phyloP scores from a whole-genome alignment of 2,797 vertebrate species.

The Knipowitschia caucasica region DNA sequence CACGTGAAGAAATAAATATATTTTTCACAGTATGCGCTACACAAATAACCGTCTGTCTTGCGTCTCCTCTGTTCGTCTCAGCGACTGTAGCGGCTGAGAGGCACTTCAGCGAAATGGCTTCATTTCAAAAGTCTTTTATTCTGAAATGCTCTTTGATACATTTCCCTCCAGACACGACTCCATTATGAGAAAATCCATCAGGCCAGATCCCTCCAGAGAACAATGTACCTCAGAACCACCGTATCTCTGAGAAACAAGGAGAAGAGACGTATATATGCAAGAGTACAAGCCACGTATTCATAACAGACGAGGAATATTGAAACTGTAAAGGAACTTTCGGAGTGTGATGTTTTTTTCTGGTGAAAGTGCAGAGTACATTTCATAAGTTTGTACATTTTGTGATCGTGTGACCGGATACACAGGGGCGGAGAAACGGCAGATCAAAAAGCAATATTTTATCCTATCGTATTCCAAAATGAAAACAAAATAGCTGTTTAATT shows the following conservation, averaged over 20 bases:
- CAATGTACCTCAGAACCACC: neutral
- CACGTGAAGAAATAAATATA: too few relatives aligned
- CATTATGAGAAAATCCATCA: slow-evolving; percentile 3
- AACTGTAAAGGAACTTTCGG: neutral
- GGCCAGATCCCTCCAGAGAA: slow-evolving; percentile 2
- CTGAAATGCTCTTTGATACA: slow-evolving; percentile 6
- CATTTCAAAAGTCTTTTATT: slow-evolving; percentile 10
- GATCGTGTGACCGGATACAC: too few relatives aligned
- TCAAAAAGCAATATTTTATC: too few relatives aligned
- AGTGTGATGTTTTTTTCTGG: too few relatives aligned
- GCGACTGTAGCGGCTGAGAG: neutral
- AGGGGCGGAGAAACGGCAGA: too few relatives aligned
- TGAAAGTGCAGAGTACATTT: too few relatives aligned
- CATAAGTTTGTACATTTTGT: too few relatives aligned
- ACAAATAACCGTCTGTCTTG: too few relatives aligned
- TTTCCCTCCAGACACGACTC: slow-evolving; percentile 3
- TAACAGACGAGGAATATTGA: neutral
- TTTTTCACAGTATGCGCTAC: too few relatives aligned
- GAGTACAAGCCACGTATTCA: neutral
- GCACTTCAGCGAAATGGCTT: slow-evolving; percentile 4
- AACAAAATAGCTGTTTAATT: too few relatives aligned
- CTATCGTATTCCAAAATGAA: too few relatives aligned
- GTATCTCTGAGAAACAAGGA: neutral
- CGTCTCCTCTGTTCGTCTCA: neutral
- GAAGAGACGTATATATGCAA: neutral